Percentiles rank a stretch among this genome's conserved stretches.
These are phyloP conservation scores for Tautogolabrus adspersus DNA, from an alignment of 2,113 vertebrate species.

Conservation along the genomic window DNA sequence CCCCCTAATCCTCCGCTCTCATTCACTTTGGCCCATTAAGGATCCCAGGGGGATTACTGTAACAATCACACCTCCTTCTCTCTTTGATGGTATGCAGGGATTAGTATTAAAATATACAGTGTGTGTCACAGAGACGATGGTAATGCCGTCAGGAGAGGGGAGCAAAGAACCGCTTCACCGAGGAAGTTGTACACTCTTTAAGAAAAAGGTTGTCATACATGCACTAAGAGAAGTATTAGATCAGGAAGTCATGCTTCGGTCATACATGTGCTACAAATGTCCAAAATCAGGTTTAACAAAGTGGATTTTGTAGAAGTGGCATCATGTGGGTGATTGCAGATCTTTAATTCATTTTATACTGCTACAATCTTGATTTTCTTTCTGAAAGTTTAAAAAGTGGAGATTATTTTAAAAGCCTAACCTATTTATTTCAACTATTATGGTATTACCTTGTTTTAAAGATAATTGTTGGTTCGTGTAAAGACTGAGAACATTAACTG, in stretches of 20 bases:
- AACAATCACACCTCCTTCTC: conserved; percentile 76
- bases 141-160: conserved; percentile 42
- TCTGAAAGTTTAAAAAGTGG: too few relatives aligned
- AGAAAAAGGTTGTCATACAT: conserved; percentile 48
- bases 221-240: conserved; percentile 19
- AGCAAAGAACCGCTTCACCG: conserved; percentile 2
- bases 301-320: background rate
- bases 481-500: background rate
- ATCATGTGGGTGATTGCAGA: background rate
- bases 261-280: background rate
- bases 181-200: conserved; percentile 20
- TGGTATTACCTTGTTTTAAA: too few relatives aligned
- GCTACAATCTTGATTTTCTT: background rate
- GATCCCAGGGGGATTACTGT: conserved; percentile 75
- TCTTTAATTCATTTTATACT: background rate
- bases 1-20: conserved; percentile 71
- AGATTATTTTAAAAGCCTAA: background rate
- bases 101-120: conserved; percentile 76
- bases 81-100: conserved; percentile 74
- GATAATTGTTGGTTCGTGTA: background rate
- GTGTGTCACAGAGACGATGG: conserved; percentile 49
- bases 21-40: conserved; percentile 78
- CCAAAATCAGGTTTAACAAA: background rate
- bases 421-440: too few relatives aligned
- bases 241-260: conserved; percentile 4